Conservation (phyloP, 2,797 vertebrate species). For the Anas georgica region DNA sequence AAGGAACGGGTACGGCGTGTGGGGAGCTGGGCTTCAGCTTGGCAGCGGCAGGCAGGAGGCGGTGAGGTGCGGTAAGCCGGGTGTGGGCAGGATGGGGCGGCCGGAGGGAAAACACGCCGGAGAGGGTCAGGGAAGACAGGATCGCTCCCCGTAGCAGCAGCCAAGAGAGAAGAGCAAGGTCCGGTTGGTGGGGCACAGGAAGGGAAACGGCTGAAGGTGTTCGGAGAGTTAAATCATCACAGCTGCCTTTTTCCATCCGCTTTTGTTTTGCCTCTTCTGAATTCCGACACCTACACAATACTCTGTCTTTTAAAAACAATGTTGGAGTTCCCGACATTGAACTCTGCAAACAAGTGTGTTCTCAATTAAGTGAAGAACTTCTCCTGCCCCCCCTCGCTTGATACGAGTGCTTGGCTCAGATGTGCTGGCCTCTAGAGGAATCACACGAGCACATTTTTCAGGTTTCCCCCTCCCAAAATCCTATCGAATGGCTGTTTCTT, state of each 20-base stretch:
- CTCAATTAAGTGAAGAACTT: constrained; percentile 70
- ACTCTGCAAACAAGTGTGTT: constrained; percentile 69
- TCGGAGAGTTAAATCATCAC: constrained; percentile 42
- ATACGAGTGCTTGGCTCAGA: constrained; percentile 32
- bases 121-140: not conserved
- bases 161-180: not conserved
- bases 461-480: constrained; percentile 65
- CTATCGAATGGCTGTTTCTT: constrained; percentile 59
- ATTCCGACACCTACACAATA: constrained; percentile 70
- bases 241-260: constrained; percentile 64
- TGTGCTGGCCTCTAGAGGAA: constrained; percentile 55
- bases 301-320: constrained; percentile 57
- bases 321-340: constrained; percentile 63
- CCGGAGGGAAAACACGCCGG: not conserved
- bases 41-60: not conserved
- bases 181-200: not conserved
- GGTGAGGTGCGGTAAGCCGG: not conserved
- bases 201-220: constrained; percentile 37
- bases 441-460: constrained; percentile 65
- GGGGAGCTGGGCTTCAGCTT: not conserved
- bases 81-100: not conserved
- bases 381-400: constrained; percentile 22
- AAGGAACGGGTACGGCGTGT: accelerated
- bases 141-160: not conserved
- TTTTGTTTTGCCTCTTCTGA: constrained; percentile 62